Base-by-base conservation (phyloP, 2,888 invertebrate genomes). In the Ennomos erosarius region DNA sequence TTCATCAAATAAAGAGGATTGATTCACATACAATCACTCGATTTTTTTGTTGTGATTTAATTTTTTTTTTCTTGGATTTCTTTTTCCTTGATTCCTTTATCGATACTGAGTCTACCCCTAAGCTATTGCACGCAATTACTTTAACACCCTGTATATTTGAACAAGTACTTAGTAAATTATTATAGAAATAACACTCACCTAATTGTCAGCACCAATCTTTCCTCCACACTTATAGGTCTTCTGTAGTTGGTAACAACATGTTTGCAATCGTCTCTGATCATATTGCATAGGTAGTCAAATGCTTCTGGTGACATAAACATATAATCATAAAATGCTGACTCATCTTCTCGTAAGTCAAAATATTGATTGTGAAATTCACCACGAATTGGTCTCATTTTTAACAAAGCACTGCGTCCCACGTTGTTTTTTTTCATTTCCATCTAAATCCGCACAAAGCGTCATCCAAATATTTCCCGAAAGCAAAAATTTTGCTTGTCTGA, bases 301-400 rank as follows among this genome's bases (percentile, higher is more conserved):
- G 58, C 38, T 58, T 58, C 53, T 58, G 43, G 52, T 58, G 58
- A 58, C 58, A 58, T 46, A 46, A 39, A 51, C 53, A 53, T 53
- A 53, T 53, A 46, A 53, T 55, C 55, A 56, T 56, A 56, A 60
- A 60, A 60, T 55, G 56, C 60, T 48, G 55, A 55, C 55, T 60
- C 60, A 60, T 60, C 60, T 60, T 53, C 49, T 52, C 60, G 60
- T 60, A 56, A 43, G 60, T 56, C 52, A 60, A 60, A 60, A 60
- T 60, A 60, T 60, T 60, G 60, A 60, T 60, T 56, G 60, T 60
- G 56, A 60, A 60, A 60, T 60, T 60, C 60, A 55, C 52, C 60
- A 55, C 55, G 60, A 49, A 48, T 51, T 60, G 39, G 49, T 55
- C 60, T 60, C 51, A 55, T 60, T 60, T 60, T 60, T 52, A 55